Base-by-base conservation (phyloP, 1,140 invertebrate genomes). In the Zaprionus davidi region DNA sequence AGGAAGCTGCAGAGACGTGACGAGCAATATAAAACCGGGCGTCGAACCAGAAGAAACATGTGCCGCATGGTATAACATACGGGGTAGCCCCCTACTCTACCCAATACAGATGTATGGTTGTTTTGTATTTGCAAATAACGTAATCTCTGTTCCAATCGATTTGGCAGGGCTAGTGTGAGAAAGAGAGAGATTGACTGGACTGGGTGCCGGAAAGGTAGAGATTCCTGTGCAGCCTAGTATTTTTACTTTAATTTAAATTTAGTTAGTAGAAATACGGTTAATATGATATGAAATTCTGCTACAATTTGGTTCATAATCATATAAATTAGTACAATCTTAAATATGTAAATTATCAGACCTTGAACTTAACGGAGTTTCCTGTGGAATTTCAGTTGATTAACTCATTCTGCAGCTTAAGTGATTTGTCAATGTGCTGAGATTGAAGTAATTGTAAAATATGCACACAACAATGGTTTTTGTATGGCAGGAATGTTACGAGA, bases 1-100 rank as follows among this genome's bases (percentile, higher is more conserved):
- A 72, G 83, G 83, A 87, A 80, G 70, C 80, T 57, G 53, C 36
- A 24, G 76, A 76, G 73, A 86, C 83, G 83, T 88, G 84, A 80
- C 70, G 17, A 38, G 77, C 56, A 71, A 77, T 79, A 63, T 56
- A 51, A 71, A 79, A 59, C 59, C 59, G n/a, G 56, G 20, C 59
- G 38, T 41, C 46, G 58, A 46, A 58, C 74, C 44, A 71, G 66
- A 41, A 41, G 56, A 41, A 72, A 62, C 67, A 81, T 78, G 78
- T 75, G 69, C 41, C 56, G 57, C 53, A 59, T 66, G 64, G 59
- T 55, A 64, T 66, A 68, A 60, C 63, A 71, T 38, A n/a, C 41
- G 15, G 15, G n/a, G 20, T 41, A 24, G 31, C 31, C 24, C n/a
- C 15, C 53, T 70, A 46, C 57, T 17, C 46, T 6, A 13, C 7